Evolutionary conservation across 2,113 vertebrate species (phyloP), one percentile per base, ranked within the genome.

Genomic region (Xyrauchen texanus): DNA sequence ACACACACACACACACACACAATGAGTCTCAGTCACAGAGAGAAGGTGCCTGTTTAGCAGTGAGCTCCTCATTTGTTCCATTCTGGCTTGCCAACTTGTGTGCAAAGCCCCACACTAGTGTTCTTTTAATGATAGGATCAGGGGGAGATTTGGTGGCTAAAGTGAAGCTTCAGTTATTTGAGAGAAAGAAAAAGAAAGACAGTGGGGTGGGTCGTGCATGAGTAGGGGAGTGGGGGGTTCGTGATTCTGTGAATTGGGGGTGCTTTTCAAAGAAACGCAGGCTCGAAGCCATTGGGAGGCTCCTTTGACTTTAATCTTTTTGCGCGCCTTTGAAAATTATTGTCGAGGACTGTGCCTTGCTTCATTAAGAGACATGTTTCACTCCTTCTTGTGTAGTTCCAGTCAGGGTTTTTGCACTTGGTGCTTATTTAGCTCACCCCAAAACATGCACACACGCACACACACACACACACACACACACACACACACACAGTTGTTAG

Each of bases 221-320:
- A 53, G 60, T 45, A 34, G 42, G 8, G 82, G 21, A 34, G 21
- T 34, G 67, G 75, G 65, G 72, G 76, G 82, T 71, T 84, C 78
- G 68, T 81, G 73, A 87, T 88, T 91, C 93, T 92, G 90, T 93
- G 91, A 91, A 92, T 91, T 93, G 91, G 92, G 92, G 91, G 92
- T 93, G 91, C 90, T 93, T 93, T 93, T 94, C 93, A 94, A 94
- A 94, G 93, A 90, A 90, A 86, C 57, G 84, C 90, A 93, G 90
- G 91, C 91, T 93, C 87, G 90, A 92, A 91, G 91, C 92, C 93
- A 93, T 94, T 94, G 93, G 93, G 92, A 93, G 91, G 84, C 91
- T 93, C 91, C 92, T 93, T 93, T 94, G 93, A 94, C 93, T 94
- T 94, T 93, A 94, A 94, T 94, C 93, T 94, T 91, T 34, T 66